Evolutionary conservation across 2,113 vertebrate species (phyloP).

Genomic region (Rhegmatorhina hoffmannsi): DNA sequence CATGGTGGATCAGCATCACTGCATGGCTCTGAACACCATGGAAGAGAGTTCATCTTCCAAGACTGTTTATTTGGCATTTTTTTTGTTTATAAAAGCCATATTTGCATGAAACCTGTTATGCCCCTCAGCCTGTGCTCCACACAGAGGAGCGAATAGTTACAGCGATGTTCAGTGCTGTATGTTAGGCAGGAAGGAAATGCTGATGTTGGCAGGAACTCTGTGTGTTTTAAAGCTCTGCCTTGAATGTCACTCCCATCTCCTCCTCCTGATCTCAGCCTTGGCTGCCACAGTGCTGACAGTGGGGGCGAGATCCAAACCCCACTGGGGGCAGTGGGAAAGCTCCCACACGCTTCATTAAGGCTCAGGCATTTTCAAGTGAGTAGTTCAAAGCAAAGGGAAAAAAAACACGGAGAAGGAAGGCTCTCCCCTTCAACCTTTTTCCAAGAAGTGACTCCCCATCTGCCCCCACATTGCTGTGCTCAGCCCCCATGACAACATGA

Average conservation of each 20-base stretch:
- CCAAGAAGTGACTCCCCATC: neutral
- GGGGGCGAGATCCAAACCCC: neutral
- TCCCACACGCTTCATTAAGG: neutral
- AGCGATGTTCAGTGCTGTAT: neutral
- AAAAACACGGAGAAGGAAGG: neutral
- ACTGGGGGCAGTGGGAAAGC: neutral
- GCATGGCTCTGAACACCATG: neutral
- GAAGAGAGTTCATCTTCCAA: neutral
- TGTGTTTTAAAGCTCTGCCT: neutral
- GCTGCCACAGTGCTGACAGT: neutral
- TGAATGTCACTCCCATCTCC: neutral
- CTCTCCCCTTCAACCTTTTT: neutral
- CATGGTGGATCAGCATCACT: neutral
- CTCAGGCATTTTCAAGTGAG: neutral
- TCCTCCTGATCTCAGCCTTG: neutral
- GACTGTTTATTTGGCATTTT: neutral
- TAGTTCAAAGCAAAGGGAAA: neutral
- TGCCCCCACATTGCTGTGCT: neutral
- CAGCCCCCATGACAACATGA: neutral
- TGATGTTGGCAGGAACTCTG: neutral
- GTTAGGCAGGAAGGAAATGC: neutral
- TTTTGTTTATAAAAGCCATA: neutral
- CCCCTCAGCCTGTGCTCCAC: neutral
- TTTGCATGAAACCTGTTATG: neutral
- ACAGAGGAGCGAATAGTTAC: neutral